phyloP scores from a whole-genome alignment of 2,888 invertebrate genomes.

The Tribolium freemani region DNA sequence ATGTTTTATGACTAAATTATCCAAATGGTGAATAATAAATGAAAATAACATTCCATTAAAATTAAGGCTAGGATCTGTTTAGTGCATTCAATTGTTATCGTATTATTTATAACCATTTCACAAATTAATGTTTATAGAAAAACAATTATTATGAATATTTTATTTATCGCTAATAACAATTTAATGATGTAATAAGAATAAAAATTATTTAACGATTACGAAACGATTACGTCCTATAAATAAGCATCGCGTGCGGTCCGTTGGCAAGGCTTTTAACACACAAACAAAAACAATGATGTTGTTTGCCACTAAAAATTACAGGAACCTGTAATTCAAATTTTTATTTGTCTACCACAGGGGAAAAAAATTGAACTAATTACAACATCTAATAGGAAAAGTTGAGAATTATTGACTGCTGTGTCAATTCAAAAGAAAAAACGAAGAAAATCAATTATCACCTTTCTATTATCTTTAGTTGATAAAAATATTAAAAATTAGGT shows the following conservation, averaged over 20 bases:
- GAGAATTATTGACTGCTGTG: too few relatives aligned
- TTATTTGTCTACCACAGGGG: too few relatives aligned
- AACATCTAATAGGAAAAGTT: too few relatives aligned
- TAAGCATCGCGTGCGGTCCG: not conserved
- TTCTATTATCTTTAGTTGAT: too few relatives aligned
- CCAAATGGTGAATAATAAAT: conserved; percentile 17
- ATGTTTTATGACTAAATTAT: conserved; percentile 32
- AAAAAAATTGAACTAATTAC: too few relatives aligned
- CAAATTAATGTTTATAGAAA: conserved; percentile 5
- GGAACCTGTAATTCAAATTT: too few relatives aligned
- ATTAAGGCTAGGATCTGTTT: not conserved
- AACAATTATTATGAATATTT: conserved; percentile 10
- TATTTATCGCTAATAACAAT: not conserved
- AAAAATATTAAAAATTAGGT: too few relatives aligned
- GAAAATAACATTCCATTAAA: conserved; percentile 2
- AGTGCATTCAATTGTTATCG: not conserved
- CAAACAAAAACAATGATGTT: not conserved
- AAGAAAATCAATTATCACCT: too few relatives aligned
- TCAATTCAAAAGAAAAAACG: too few relatives aligned
- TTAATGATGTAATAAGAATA: conserved; percentile 1
- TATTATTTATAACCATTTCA: not conserved
- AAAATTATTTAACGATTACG: conserved; percentile 1
- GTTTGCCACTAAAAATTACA: too few relatives aligned
- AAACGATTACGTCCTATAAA: conserved; percentile 3
- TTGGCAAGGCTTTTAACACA: conserved; percentile 9